Evolutionary conservation across 2,113 vertebrate species (phyloP).

Genomic region (Vireo altiloquus): DNA sequence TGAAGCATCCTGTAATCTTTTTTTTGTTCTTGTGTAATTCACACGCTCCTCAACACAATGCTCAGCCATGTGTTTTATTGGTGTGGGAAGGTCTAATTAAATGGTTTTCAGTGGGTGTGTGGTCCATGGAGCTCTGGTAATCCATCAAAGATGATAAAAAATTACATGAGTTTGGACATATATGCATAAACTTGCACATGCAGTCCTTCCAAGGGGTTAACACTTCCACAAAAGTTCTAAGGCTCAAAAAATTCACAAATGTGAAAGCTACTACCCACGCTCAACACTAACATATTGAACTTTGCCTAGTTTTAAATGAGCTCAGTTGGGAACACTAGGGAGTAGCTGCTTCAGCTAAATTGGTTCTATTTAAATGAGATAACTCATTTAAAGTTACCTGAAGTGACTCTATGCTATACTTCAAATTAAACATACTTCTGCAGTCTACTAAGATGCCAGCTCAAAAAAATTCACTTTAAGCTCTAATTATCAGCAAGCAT

Average conservation of each 20-base stretch:
- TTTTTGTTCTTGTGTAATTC: not conserved
- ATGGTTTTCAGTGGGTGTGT: not conserved
- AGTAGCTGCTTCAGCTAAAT: constrained; percentile 4
- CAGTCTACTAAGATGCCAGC: not conserved
- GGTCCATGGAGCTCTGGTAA: not conserved
- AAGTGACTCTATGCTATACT: not conserved
- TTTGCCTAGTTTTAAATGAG: not conserved
- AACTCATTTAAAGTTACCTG: constrained; percentile 41
- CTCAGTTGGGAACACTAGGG: not conserved
- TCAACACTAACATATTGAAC: not conserved
- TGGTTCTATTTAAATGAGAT: constrained; percentile 14
- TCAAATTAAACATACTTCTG: not conserved
- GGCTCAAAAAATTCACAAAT: not conserved
- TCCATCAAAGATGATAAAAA: not conserved
- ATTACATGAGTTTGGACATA: not conserved
- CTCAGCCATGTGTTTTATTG: not conserved
- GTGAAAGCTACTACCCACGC: not conserved
- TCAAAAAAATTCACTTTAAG: not conserved
- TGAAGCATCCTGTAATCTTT: not conserved
- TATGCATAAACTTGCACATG: not conserved
- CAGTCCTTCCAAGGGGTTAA: not conserved
- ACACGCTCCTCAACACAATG: not conserved
- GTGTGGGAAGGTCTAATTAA: not conserved
- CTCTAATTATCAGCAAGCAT: not conserved
- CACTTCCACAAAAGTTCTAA: not conserved